phyloP scores from a whole-genome alignment of 2,888 invertebrate genomes.

The Apamea crenata region DNA sequence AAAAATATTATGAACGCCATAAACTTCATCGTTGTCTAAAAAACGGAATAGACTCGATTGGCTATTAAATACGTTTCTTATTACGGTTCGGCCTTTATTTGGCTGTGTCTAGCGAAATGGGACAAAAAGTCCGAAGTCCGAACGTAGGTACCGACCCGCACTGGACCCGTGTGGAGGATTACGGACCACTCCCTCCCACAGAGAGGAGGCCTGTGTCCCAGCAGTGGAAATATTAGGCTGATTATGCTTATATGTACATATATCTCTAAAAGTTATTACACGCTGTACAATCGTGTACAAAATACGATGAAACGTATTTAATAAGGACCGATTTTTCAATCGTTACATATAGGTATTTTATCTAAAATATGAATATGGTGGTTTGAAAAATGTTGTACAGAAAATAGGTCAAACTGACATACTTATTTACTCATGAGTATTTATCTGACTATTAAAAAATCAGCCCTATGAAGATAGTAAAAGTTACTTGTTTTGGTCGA shows the following conservation, averaged over 20 bases:
- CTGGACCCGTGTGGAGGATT: background rate
- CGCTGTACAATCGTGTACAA: background rate
- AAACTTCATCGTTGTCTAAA: constrained; percentile 63
- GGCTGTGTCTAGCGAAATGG: background rate
- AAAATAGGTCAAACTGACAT: background rate
- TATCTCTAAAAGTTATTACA: background rate
- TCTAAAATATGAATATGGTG: background rate
- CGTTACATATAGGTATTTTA: background rate
- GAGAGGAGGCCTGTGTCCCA: background rate
- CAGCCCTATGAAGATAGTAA: background rate
- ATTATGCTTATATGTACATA: background rate
- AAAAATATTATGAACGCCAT: constrained; percentile 65
- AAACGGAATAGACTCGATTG: constrained; percentile 54
- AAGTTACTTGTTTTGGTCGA: background rate
- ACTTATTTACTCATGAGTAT: background rate
- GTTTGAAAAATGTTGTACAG: background rate
- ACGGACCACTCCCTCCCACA: background rate
- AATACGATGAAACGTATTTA: background rate
- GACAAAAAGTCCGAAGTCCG: background rate
- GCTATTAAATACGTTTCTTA: constrained; percentile 46
- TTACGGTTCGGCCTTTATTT: constrained; percentile 1
- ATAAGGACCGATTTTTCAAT: background rate
- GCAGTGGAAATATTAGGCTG: background rate
- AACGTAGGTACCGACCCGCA: background rate
- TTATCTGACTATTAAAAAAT: background rate